Base-by-base conservation (phyloP, 2,797 vertebrate species). In the Euthynnus affinis region DNA sequence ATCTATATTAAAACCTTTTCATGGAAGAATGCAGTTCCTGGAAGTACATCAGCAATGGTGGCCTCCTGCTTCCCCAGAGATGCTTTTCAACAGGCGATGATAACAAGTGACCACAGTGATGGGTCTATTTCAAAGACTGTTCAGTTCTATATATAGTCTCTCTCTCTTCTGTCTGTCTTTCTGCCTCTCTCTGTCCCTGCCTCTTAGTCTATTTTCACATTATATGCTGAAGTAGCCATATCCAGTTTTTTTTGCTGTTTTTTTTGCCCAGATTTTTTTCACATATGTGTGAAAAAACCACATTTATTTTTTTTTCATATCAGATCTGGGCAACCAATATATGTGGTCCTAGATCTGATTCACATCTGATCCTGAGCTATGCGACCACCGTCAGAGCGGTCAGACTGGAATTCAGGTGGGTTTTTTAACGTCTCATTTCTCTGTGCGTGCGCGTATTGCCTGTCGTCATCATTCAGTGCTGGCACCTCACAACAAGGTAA, bases 1-100 rank as follows among this genome's bases (percentile, higher is more conserved):
- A 86, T 89, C 85, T 89, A 89, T 83, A 81, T 74, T 74, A 81
- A 84, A 89, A 82, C 53, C 60, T 83, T 86, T 86, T 76, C 74
- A 61, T 76, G 80, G 86, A 88, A 91, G 82, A 88, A 86, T 82
- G 83, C 62, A 42, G 49, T 84, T 86, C 81, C 71, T 76, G 79
- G 83, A 92, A 90, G 13, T 9, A 34, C 80, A 73, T 77, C 76
- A 76, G 52, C 12, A 20, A 40, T 68, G 64, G 76, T 52, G 34
- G 59, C 72, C 46, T 78, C 42, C 76, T 48, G 51, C 64, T 68
- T 87, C 84, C 79, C 82, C 71, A 66, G 84, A 63, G 89, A 76
- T 32, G 73, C 70, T 83, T 84, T 85, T 83, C 59, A 85, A 55
- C 82, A 80, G 75, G 65, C 55, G 51, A 70, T 75, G 57, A 85